Conservation (phyloP, 1,140 invertebrate species). For the Chymomyza costata region DNA sequence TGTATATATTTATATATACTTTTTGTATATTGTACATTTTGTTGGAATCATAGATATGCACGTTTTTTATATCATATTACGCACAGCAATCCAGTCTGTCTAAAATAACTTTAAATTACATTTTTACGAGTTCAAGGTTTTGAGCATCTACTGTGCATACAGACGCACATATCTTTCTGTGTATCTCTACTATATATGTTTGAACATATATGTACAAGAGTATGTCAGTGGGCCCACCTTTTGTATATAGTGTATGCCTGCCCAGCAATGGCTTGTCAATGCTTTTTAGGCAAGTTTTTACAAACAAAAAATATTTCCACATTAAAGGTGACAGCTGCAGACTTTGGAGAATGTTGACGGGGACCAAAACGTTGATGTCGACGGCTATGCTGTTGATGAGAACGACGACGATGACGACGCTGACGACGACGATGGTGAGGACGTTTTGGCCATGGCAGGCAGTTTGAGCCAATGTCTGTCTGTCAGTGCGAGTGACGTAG, state of each 20-base stretch:
- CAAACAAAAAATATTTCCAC: slow-evolving; percentile 58
- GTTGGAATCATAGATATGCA: too few relatives aligned
- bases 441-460: slow-evolving; percentile 35
- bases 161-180: too few relatives aligned
- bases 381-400: slow-evolving; percentile 17
- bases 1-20: too few relatives aligned
- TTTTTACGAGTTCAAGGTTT: too few relatives aligned
- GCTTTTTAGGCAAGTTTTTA: slow-evolving; percentile 2
- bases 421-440: slow-evolving; percentile 18
- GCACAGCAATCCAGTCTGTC: too few relatives aligned
- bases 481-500: slow-evolving; percentile 4
- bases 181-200: too few relatives aligned
- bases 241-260: background rate
- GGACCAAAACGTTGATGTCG: slow-evolving; percentile 4
- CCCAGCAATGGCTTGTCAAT: slow-evolving; percentile 55
- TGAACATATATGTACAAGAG: background rate
- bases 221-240: background rate
- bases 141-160: too few relatives aligned
- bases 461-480: too few relatives aligned
- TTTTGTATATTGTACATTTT: too few relatives aligned
- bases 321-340: slow-evolving; percentile 68
- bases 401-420: slow-evolving; percentile 10
- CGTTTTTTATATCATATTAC: too few relatives aligned
- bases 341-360: slow-evolving; percentile 18
- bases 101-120: too few relatives aligned